Base-by-base conservation (phyloP, 1,140 invertebrate genomes). In the Drosophila gunungcola region DNA sequence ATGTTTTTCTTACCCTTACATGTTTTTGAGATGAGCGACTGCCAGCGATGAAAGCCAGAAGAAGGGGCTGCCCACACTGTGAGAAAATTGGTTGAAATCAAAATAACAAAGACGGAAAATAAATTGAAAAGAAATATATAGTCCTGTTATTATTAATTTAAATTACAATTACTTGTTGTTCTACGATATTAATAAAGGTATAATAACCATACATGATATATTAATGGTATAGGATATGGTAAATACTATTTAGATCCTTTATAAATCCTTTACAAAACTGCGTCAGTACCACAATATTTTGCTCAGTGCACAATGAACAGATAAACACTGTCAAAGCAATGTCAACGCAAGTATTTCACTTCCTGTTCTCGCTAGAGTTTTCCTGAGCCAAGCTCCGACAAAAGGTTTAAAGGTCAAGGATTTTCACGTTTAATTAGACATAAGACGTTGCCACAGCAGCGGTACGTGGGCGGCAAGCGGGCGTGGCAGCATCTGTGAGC, bases 301-400 rank as follows among this genome's bases (percentile, higher is more conserved):
- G 7, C 16, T 53, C 32, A 53, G 51, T 53, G 51, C 16, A 39
- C 7, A 3, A 11, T 12, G 21, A 25, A 68, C 32, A 16, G 10
- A 36, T n/a, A 36, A 34, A 16, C 56, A 58, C 68, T 72, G 64
- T 56, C 63, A 55, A 55, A 36, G 11, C 63, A 63, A 69, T 88
- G 83, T 82, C 83, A 88, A 88, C 75, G 83, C 75, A 86, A 88
- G 88, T 86, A 86, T 79, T 83, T 86, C 83, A 88, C 84, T 86
- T 86, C 83, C 83, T 88, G 83, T 76, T 72, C 51, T 16, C 21
- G 9, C 11, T 16, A 10, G 13, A 6, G 32, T 51, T 34, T 16
- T 49, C 46, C 27, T 6, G 3, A 13, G 46, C 46, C 27, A 38
- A 38, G 49, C 41, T 49, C 16, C 36, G 39, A 56, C 52, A 75